phyloP scores from a whole-genome alignment of 2,888 invertebrate genomes.

The Iselma pallidipennis region DNA sequence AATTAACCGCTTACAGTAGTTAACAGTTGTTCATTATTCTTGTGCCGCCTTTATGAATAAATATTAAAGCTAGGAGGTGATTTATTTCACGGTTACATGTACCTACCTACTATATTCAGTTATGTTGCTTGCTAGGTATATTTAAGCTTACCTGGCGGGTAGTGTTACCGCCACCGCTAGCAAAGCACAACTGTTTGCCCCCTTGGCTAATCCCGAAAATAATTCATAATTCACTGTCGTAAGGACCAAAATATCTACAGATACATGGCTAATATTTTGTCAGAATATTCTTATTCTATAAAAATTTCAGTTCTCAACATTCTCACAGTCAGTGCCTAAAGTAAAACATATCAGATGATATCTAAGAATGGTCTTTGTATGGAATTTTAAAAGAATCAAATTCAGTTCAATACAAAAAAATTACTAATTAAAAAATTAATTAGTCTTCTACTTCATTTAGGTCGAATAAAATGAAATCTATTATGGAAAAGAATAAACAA shows the following conservation, averaged over 20 bases:
- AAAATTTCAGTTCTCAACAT: too few species aligned
- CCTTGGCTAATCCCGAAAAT: slow-evolving; percentile 8
- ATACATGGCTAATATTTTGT: too few species aligned
- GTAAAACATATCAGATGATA: too few species aligned
- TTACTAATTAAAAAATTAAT: not conserved
- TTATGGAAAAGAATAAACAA: too few species aligned
- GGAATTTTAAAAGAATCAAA: not conserved
- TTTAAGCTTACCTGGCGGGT: not conserved
- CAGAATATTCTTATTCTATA: too few species aligned
- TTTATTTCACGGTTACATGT: slow-evolving; percentile 19
- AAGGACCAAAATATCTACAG: not conserved
- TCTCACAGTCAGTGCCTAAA: too few species aligned
- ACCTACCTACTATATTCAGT: slow-evolving; percentile 3
- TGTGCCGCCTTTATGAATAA: slow-evolving; percentile 35
- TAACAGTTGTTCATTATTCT: slow-evolving; percentile 36
- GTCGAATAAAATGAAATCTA: too few species aligned
- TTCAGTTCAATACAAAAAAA: not conserved
- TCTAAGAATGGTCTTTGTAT: too few species aligned
- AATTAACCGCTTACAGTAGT: slow-evolving; percentile 36
- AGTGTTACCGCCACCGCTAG: not conserved
- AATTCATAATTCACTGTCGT: slow-evolving; percentile 16
- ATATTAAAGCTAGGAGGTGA: slow-evolving; percentile 27
- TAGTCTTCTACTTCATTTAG: not conserved
- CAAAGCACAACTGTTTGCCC: not conserved
- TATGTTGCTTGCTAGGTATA: slow-evolving; percentile 8